These are phyloP conservation scores for Platerodrilus igneus DNA, from an alignment of 2,888 invertebrate species.

Conservation along the genomic window DNA sequence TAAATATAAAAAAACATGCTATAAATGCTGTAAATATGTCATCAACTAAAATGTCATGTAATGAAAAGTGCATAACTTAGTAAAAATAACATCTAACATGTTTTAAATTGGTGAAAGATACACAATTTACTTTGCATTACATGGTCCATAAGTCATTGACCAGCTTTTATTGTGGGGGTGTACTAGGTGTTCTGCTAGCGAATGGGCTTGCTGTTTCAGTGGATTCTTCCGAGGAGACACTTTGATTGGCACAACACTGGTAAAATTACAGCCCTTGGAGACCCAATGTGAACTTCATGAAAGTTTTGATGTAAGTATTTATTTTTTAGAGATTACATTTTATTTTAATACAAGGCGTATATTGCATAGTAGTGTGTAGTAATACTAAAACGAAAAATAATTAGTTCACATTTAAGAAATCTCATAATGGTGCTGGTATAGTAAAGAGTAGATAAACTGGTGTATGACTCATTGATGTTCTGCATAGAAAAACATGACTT, in stretches of 20 bases:
- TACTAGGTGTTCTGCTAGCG: slow-evolving; percentile 47
- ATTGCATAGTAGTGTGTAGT: too few relatives aligned
- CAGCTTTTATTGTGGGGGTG: slow-evolving; percentile 38
- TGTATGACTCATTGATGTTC: too few relatives aligned
- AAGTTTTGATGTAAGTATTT: slow-evolving; percentile 78
- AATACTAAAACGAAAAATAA: too few relatives aligned
- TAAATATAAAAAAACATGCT: not conserved
- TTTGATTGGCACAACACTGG: slow-evolving; percentile 72
- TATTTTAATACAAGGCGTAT: too few relatives aligned
- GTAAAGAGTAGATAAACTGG: too few relatives aligned
- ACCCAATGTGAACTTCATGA: slow-evolving; percentile 85
- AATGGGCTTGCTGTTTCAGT: slow-evolving; percentile 66
- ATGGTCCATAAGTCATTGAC: slow-evolving; percentile 30
- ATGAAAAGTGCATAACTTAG: slow-evolving; percentile 3
- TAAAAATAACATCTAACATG: too few relatives aligned
- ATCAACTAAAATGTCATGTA: not conserved
- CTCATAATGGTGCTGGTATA: too few relatives aligned
- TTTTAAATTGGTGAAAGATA: not conserved
- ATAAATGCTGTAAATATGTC: not conserved
- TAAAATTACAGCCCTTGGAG: slow-evolving; percentile 88
- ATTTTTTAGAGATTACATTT: too few relatives aligned
- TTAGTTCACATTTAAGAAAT: too few relatives aligned
- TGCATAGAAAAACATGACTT: too few relatives aligned
- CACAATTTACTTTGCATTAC: not conserved
- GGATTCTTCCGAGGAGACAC: slow-evolving; percentile 90